phyloP scores from a whole-genome alignment of 2,113 vertebrate genomes.

The Pogonocichla stellata region DNA sequence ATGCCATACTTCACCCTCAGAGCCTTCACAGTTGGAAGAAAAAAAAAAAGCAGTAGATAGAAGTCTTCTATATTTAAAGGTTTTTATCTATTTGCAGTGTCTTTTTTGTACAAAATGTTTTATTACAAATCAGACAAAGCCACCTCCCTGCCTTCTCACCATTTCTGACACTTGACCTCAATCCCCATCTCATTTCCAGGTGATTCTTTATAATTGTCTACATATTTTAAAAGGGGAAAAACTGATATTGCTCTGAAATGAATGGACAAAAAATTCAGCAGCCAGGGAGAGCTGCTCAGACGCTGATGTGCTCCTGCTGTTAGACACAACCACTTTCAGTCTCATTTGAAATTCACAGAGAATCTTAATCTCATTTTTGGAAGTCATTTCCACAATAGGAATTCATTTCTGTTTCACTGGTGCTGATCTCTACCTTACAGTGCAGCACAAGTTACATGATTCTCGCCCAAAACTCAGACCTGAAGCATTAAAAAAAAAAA shows the following conservation, averaged over 20 bases:
- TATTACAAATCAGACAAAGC: background rate
- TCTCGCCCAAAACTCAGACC: background rate
- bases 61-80: background rate
- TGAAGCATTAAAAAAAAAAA: background rate
- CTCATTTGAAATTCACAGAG: background rate
- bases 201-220: background rate
- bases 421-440: background rate
- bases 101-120: background rate
- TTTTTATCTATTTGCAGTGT: background rate
- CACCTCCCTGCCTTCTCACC: background rate
- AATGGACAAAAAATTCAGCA: background rate
- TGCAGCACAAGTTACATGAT: background rate
- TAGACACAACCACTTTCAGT: background rate
- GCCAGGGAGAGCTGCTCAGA: background rate
- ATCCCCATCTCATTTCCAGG: background rate
- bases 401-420: background rate
- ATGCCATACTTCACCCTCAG: constrained; percentile 92
- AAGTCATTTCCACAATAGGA: background rate
- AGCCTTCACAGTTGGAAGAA: constrained; percentile 73
- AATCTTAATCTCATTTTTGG: background rate
- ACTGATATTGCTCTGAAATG: fast-evolving
- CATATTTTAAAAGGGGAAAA: background rate
- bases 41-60: background rate
- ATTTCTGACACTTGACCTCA: background rate
- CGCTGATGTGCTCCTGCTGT: background rate